Evolutionary conservation across 2,888 invertebrate genomes (phyloP).

Genomic region (Dryadula phaetusa): DNA sequence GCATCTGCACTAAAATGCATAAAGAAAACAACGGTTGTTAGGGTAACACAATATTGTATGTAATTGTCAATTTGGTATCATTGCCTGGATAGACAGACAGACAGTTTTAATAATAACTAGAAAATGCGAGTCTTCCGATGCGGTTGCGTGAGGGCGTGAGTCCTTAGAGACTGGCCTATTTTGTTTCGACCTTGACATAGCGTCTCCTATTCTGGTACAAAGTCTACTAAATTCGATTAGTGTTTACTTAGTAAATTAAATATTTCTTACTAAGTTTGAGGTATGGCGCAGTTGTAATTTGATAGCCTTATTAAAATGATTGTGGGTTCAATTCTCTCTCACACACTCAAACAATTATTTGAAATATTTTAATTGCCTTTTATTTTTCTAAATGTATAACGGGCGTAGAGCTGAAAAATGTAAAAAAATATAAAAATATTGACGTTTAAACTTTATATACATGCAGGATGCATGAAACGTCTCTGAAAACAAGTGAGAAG

Average conservation of each 20-base stretch:
- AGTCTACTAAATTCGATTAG: background rate
- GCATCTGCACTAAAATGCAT: too few species aligned
- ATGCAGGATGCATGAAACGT: too few species aligned
- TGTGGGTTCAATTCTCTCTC: too few species aligned
- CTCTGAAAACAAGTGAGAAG: too few species aligned
- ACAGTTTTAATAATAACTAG: conserved; percentile 21
- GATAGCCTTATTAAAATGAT: too few species aligned
- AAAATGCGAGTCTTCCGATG: conserved; percentile 22
- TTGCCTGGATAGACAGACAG: conserved; percentile 10
- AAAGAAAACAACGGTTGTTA: background rate
- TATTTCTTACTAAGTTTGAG: background rate
- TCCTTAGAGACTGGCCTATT: conserved; percentile 26
- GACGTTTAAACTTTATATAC: too few species aligned
- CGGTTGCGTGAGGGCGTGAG: conserved; percentile 25
- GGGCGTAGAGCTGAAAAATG: too few species aligned
- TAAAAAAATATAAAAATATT: too few species aligned
- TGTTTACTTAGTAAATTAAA: conserved; percentile 6
- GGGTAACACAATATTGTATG: background rate
- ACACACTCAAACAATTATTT: too few species aligned
- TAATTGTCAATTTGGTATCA: conserved; percentile 6
- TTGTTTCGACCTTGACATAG: conserved; percentile 6
- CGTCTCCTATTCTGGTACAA: conserved; percentile 10
- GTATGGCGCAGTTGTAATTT: background rate
- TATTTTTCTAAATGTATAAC: too few species aligned
- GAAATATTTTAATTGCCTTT: too few species aligned